Percentiles rank a stretch among this genome's conserved stretches.
Conservation (phyloP, 2,113 vertebrate species). For the Pogona vitticeps region DNA sequence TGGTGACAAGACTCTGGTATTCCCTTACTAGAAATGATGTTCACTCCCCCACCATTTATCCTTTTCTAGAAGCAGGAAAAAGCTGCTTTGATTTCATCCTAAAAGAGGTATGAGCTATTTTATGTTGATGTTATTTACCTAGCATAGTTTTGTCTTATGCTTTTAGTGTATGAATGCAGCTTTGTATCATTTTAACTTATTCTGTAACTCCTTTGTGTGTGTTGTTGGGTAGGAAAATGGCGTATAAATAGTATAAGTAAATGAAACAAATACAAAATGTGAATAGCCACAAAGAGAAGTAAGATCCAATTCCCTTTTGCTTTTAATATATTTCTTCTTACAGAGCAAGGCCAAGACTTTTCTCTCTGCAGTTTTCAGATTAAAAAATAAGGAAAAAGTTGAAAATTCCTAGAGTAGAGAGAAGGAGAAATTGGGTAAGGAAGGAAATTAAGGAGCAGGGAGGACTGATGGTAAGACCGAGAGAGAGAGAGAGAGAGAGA, state of each 20-base stretch:
- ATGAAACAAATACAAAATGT: neutral
- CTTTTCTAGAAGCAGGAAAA: neutral
- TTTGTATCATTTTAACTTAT: neutral
- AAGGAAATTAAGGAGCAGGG: neutral
- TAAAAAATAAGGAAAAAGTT: neutral
- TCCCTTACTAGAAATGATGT: too few species aligned
- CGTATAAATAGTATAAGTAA: neutral
- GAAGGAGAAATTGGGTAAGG: neutral
- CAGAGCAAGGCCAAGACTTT: neutral
- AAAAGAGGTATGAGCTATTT: neutral
- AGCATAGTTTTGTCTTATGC: neutral
- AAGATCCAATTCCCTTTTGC: neutral
- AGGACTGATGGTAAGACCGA: neutral
- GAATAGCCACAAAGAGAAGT: neutral
- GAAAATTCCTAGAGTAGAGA: neutral
- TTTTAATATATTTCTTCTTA: neutral
- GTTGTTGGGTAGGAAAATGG: neutral
- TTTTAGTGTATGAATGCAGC: neutral
- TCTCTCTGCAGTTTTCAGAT: neutral
- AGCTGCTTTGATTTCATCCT: neutral
- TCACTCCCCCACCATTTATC: neutral
- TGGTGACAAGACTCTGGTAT: neutral
- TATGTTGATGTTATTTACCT: neutral
- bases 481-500: neutral
- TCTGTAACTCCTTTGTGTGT: neutral